Base-by-base conservation (phyloP, 2,113 vertebrate genomes). In the Trochalopteron elliotii region DNA sequence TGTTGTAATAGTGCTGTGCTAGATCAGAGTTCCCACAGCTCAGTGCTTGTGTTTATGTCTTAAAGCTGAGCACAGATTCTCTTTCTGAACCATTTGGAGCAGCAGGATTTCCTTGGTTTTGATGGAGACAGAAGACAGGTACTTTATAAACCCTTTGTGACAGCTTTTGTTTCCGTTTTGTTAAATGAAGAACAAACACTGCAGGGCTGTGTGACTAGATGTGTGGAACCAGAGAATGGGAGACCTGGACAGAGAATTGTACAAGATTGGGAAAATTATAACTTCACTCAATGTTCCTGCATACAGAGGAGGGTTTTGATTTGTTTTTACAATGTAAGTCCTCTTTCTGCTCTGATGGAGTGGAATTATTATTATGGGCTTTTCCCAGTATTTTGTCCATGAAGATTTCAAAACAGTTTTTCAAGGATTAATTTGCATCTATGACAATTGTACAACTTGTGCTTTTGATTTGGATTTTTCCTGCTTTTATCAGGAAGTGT, bases 1-100 rank as follows among this genome's bases (percentile, higher is more conserved):
- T 5, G 6, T 5, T 64, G 16, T 30, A 20, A 16, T 1, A 35
- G 7, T 15, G 19, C 3, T 2, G 5, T 2, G 6, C 11, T 5
- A 30, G 14, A 9, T 44, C 57, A 30, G 61, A 2, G 16, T 15
- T 69, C 49, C 22, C 12, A 56, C 18, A 67, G 9, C 9, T 80
- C 19, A 10, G 23, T 25, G 15, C 13, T 23, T 37, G 10, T 33
- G 30, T 25, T 7, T 12, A 0, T 16, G 15, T 13, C 49, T 68
- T 60, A 33, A 71, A 91, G 19, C 0, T 35, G 23, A 28, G 10
- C 24, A 53, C 10, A 65, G 59, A 67, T 56, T 5, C 24, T 60
- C 45, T 33, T 60, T 79, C 27, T 59, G 33, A 79, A n/a, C 65
- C 13, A 3, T 55, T 64, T 69, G 27, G 20, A 80, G 27, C 9